These are phyloP conservation scores for Acrossocheilus wenchowensis DNA, from an alignment of 2,797 vertebrate species.

Conservation along the genomic window DNA sequence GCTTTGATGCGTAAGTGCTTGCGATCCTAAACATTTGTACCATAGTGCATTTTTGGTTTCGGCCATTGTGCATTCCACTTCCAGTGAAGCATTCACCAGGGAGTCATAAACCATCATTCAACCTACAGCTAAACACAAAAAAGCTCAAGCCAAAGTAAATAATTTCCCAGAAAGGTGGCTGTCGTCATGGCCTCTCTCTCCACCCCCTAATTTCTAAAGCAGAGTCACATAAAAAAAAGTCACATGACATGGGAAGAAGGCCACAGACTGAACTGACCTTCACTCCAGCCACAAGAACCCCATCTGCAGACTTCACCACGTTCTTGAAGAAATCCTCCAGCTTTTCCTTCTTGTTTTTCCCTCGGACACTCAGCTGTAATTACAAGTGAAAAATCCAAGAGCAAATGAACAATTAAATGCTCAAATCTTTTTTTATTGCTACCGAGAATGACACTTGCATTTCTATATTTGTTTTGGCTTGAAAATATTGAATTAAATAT, in stretches of 20 bases:
- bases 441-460: not conserved
- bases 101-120: constrained; percentile 19
- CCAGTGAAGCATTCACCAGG: constrained; percentile 25
- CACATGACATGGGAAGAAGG: constrained; percentile 26
- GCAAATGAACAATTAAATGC: constrained; percentile 36
- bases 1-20: not conserved
- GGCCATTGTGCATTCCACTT: not conserved
- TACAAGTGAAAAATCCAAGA: constrained; percentile 44
- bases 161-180: constrained; percentile 10
- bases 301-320: constrained; percentile 97
- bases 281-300: constrained; percentile 95
- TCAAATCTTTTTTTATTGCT: not conserved
- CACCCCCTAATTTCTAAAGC: constrained; percentile 16
- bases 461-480: not conserved
- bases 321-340: constrained; percentile 99
- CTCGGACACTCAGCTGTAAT: constrained; percentile 93
- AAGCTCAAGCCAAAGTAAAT: constrained; percentile 11
- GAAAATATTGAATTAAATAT: not conserved
- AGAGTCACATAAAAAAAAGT: constrained; percentile 30
- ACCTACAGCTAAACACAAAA: constrained; percentile 5
- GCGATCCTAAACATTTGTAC: not conserved
- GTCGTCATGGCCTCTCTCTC: not conserved
- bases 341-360: constrained; percentile 99
- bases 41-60: not conserved
- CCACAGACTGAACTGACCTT: constrained; percentile 80